Percentiles rank a stretch among this genome's conserved stretches.
Conservation (phyloP, 1,140 invertebrate species). For the Solen grandis region DNA sequence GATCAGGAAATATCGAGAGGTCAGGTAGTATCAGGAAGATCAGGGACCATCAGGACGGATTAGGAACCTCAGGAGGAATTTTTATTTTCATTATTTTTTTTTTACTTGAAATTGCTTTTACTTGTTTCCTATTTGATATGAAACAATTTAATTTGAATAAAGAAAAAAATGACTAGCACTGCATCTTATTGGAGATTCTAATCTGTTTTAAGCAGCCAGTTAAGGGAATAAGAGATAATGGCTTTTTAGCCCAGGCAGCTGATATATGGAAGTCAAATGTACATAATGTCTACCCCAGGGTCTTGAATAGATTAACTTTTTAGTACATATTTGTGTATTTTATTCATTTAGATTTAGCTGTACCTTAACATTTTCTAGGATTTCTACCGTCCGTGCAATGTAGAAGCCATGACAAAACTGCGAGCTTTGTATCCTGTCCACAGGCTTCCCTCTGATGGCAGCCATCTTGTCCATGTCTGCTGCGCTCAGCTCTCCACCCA, state of each 20-base stretch:
- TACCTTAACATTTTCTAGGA: slow-evolving; percentile 30
- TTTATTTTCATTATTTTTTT: no score
- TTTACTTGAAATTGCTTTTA: no score
- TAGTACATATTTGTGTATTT: not conserved
- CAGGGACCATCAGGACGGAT: no score
- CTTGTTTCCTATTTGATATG: no score
- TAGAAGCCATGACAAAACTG: slow-evolving; percentile 47
- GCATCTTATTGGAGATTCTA: slow-evolving; percentile 1
- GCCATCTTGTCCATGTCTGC: not conserved
- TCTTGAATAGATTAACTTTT: not conserved
- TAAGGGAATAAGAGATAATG: not conserved
- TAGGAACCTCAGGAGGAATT: no score
- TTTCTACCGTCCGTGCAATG: not conserved
- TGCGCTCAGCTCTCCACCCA: not conserved
- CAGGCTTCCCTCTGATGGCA: not conserved
- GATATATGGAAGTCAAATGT: not conserved
- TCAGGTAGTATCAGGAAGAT: no score
- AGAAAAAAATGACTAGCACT: no score
- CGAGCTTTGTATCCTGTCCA: slow-evolving; percentile 25
- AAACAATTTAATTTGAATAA: no score
- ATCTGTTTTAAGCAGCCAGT: not conserved
- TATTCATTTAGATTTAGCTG: no score
- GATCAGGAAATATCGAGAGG: no score
- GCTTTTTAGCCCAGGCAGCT: not conserved
- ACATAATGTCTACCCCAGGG: not conserved